Evolutionary conservation across 2,797 vertebrate species (phyloP).

Genomic region (Labroides dimidiatus): DNA sequence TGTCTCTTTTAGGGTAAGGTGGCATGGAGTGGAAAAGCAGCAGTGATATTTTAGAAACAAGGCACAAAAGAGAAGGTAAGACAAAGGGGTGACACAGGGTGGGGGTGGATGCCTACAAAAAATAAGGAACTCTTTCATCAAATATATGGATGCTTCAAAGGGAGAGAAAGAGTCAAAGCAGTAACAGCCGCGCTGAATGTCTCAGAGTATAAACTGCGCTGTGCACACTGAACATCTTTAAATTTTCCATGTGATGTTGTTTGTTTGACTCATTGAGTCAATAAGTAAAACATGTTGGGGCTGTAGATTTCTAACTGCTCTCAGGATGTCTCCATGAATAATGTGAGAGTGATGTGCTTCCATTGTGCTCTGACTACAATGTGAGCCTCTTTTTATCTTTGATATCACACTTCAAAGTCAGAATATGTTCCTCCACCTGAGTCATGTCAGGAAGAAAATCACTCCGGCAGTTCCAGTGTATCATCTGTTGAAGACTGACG

Average conservation of each 20-base stretch:
- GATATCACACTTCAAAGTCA: conserved; percentile 44
- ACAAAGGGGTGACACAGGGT: neutral
- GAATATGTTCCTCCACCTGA: conserved; percentile 4
- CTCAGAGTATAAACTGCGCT: neutral
- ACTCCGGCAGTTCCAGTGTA: conserved; percentile 31
- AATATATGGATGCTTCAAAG: neutral
- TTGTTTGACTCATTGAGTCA: neutral
- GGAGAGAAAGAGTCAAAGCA: neutral
- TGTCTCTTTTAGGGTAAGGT: neutral
- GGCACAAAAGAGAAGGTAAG: neutral
- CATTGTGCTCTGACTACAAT: neutral
- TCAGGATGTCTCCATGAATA: conserved; percentile 16
- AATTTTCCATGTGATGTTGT: conserved; percentile 1
- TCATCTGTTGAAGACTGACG: conserved; percentile 38
- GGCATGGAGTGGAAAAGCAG: neutral
- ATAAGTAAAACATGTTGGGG: neutral
- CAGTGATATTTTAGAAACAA: neutral
- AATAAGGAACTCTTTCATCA: no score
- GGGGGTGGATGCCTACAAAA: neutral
- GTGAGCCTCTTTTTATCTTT: conserved; percentile 1
- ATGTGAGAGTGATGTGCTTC: neutral
- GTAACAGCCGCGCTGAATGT: neutral
- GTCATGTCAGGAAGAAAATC: conserved; percentile 42
- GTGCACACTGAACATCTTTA: no score
- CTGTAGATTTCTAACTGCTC: neutral